A percentile compares a stretch with the other conserved stretches of the same genome.
These are phyloP conservation scores for Gallinago nigripennis DNA, from an alignment of 2,797 vertebrate species.

Conservation along the genomic window DNA sequence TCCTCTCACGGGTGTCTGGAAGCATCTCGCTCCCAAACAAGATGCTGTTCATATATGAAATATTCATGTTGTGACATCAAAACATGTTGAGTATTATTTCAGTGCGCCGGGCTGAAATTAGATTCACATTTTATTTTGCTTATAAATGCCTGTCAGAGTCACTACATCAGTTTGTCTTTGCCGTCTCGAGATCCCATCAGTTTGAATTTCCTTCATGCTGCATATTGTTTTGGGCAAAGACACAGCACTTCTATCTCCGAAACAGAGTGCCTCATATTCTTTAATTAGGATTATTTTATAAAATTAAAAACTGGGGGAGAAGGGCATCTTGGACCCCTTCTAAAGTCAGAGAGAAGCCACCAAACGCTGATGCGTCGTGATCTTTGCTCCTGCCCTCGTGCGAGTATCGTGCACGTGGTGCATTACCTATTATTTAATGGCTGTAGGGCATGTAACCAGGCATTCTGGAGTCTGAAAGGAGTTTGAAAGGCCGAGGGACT, in stretches of 20 bases:
- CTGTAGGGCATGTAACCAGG: not conserved
- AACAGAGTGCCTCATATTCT: not conserved
- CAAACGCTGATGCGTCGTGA: rapidly evolving
- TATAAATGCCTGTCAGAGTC: constrained; percentile 61
- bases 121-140: constrained; percentile 63
- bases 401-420: rapidly evolving
- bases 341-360: not conserved
- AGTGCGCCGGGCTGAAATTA: constrained; percentile 40
- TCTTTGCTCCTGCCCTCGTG: not conserved
- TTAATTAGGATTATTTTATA: not conserved
- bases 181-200: constrained; percentile 9
- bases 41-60: constrained; percentile 54
- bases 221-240: constrained; percentile 33
- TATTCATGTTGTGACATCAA: constrained; percentile 59
- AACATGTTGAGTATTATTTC: constrained; percentile 23
- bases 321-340: not conserved
- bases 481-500: no score
- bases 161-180: constrained; percentile 58
- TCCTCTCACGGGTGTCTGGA: not conserved
- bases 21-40: not conserved
- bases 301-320: not conserved
- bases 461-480: not conserved
- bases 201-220: constrained; percentile 34
- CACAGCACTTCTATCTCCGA: not conserved
- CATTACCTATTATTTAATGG: not conserved